These are phyloP conservation scores for Umimayanthus kanabou DNA, from an alignment of 92 coral and sea anemone species.

Conservation along the genomic window DNA sequence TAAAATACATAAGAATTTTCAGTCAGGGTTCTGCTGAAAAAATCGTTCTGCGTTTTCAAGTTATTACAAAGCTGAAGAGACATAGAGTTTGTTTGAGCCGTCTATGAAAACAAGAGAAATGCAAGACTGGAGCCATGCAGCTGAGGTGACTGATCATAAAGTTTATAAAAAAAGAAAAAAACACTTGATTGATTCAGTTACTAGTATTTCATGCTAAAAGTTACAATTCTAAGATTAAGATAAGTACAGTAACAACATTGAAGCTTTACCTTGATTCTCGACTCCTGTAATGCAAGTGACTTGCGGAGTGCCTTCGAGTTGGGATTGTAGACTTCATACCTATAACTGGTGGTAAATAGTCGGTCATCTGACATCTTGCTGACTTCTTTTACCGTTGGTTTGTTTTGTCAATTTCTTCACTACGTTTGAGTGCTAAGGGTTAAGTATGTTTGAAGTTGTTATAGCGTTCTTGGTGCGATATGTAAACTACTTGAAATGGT, in stretches of 20 bases:
- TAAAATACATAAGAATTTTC: not conserved
- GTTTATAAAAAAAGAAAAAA: no score
- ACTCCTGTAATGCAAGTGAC: slow-evolving; percentile 58
- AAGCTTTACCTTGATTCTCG: slow-evolving; percentile 67
- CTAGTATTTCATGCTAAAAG: no score
- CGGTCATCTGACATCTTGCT: slow-evolving; percentile 64
- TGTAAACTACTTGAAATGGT: slow-evolving; percentile 26
- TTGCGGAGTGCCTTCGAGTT: slow-evolving; percentile 60
- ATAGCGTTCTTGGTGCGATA: not conserved
- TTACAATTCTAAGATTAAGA: not conserved
- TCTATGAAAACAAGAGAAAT: no score
- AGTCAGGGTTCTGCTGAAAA: no score
- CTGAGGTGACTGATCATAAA: no score
- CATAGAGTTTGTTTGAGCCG: no score
- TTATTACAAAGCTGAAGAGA: no score
- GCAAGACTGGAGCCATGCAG: no score
- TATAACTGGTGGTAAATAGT: slow-evolving; percentile 65
- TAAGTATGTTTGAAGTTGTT: not conserved
- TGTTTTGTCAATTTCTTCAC: not conserved
- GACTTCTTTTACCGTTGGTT: slow-evolving; percentile 4
- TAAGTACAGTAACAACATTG: not conserved
- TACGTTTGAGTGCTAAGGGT: slow-evolving; percentile 1
- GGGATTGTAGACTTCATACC: slow-evolving; percentile 66
- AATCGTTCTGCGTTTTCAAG: not conserved
- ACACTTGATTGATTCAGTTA: no score